Conservation (phyloP, 1,140 invertebrate species). For the Drosophila lowei region DNA sequence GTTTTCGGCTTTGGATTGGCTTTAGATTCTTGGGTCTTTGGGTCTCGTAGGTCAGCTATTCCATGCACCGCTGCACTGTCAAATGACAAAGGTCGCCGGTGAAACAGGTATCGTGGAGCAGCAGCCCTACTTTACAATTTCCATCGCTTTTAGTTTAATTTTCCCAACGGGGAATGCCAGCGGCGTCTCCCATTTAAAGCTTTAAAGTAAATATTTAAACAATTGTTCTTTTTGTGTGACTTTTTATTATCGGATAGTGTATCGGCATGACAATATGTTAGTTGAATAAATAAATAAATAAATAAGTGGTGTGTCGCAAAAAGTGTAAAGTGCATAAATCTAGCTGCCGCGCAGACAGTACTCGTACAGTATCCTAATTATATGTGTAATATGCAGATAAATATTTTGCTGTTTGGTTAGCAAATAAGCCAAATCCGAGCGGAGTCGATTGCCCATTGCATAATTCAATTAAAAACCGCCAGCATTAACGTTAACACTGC, state of each 20-base stretch:
- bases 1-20: too few species aligned
- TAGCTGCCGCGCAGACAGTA: constrained; percentile 16
- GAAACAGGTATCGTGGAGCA: not conserved
- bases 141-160: constrained; percentile 5
- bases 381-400: constrained; percentile 48
- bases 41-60: too few species aligned
- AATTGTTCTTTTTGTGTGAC: constrained; percentile 50
- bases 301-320: constrained; percentile 60
- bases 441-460: constrained; percentile 46
- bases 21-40: too few species aligned
- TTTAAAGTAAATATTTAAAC: constrained; percentile 34
- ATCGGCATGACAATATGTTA: constrained; percentile 73
- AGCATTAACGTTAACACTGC: constrained; percentile 41
- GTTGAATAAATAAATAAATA: constrained; percentile 81
- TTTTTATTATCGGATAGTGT: constrained; percentile 62
- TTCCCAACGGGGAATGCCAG: too few species aligned
- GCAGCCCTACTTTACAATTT: constrained; percentile 3
- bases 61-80: too few species aligned
- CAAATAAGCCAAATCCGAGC: constrained; percentile 47
- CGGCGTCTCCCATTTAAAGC: not conserved
- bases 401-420: constrained; percentile 58
- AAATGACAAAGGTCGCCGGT: too few species aligned
- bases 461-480: constrained; percentile 59
- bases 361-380: constrained; percentile 46
- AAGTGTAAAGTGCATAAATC: constrained; percentile 56